Evolutionary conservation across 2,113 vertebrate genomes (phyloP), one percentile per base, ranked within the genome.

Genomic region (Seriola rivoliana): DNA sequence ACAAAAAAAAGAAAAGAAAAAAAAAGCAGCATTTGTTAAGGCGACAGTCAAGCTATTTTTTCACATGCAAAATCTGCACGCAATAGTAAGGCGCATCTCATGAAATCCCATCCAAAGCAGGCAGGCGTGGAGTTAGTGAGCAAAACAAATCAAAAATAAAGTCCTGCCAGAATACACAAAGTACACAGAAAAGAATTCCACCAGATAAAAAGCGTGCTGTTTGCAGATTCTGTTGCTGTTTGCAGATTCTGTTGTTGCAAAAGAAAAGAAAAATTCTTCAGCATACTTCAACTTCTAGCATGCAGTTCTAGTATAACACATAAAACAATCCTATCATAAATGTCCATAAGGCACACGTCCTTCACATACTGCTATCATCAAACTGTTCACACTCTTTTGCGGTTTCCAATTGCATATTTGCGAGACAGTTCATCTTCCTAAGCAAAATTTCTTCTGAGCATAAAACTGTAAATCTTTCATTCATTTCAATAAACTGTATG

Each of bases 311-410:
- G 14, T 65, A 75, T 65, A 75, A 79, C 8, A 71, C 57, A 57
- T 75, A 76, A 81, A 81, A 64, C 11, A 75, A 65, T 78, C 42
- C 25, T 46, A 57, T 72, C 40, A 63, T 71, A 60, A 83, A 80
- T 65, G 29, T 88, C 75, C 75, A 82, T 93, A 93, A 94, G 92
- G 90, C 93, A 94, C 92, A 85, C 55, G 4, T 81, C 68, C 38
- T 55, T 83, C 36, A 78, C 50, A 77, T 34, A 58, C 40, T 10
- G 32, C 58, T 32, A 9, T 71, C 42, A 40, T 62, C 5, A 65
- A 80, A 50, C 42, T 44, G 64, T 60, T 75, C 32, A 48, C 38
- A 46, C 66, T 68, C 7, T 12, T 34, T 52, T 75, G 62, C 23
- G 60, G 44, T 59, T 66, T 81, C 57, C 55, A 71, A 11, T 13